Percentiles rank a stretch among this genome's conserved stretches.
Conservation (phyloP, 2,888 invertebrate species). For the Glyphotaelius pellucidus region DNA sequence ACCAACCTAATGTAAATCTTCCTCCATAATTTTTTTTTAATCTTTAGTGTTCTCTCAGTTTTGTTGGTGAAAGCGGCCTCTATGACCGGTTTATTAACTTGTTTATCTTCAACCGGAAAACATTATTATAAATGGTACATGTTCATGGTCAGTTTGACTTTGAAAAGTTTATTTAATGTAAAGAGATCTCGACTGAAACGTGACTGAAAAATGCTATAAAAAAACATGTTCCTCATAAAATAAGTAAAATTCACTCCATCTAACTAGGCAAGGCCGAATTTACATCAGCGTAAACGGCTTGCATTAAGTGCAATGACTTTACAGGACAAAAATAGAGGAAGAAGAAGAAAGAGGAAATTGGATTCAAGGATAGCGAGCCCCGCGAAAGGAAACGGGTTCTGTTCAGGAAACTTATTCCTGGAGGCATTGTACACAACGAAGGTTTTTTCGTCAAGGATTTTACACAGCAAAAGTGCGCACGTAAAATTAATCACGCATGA, state of each 20-base stretch:
- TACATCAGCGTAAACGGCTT: not conserved
- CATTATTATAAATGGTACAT: not conserved
- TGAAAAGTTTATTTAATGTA: not conserved
- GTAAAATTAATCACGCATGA: not conserved
- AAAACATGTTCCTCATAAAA: not conserved
- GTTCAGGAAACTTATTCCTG: not conserved
- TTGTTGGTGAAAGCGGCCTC: not conserved
- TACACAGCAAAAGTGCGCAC: not conserved
- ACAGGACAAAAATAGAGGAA: not conserved
- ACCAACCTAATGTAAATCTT: too few species aligned
- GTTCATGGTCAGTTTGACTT: not conserved
- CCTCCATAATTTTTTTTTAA: not conserved
- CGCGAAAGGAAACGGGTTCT: not conserved
- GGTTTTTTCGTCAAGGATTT: not conserved
- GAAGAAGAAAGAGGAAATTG: not conserved
- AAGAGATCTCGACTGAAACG: not conserved
- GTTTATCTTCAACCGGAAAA: not conserved
- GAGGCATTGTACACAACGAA: not conserved
- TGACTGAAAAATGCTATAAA: not conserved
- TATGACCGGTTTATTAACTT: not conserved
- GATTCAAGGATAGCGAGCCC: not conserved
- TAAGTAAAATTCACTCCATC: not conserved
- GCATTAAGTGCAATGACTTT: not conserved
- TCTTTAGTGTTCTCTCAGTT: not conserved
- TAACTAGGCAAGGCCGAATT: not conserved